Conservation (phyloP, 1,140 invertebrate genomes). For the Drosophila repleta region DNA sequence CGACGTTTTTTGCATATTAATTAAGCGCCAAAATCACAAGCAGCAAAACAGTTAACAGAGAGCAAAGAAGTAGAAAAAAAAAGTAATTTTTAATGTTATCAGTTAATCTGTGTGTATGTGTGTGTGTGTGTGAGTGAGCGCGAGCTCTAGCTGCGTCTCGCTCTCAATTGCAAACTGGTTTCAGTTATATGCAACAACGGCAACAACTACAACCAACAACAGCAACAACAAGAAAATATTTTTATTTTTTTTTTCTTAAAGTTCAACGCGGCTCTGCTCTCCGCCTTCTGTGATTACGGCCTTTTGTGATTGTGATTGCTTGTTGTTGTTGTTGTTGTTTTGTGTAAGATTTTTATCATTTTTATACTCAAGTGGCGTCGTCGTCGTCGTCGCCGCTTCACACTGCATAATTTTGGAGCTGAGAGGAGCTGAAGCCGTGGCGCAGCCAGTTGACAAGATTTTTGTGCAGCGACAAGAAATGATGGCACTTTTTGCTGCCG, state of each 20-base stretch:
- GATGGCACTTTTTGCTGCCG: slow-evolving; percentile 53
- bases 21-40: slow-evolving; percentile 76
- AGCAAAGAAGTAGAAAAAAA: slow-evolving; percentile 27
- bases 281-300: slow-evolving; percentile 44
- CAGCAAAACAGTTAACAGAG: slow-evolving; percentile 45
- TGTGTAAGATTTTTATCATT: slow-evolving; percentile 75
- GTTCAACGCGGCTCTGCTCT: slow-evolving; percentile 46
- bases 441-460: slow-evolving; percentile 70
- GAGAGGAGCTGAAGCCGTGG: slow-evolving; percentile 19
- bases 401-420: slow-evolving; percentile 74
- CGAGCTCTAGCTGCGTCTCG: slow-evolving; percentile 28
- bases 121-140: slow-evolving; percentile 18
- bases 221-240: slow-evolving; percentile 39
- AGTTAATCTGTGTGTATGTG: slow-evolving; percentile 64
- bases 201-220: slow-evolving; percentile 34
- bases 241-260: slow-evolving; percentile 30
- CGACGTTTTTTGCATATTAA: slow-evolving; percentile 82
- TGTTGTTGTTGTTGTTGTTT: slow-evolving; percentile 33
- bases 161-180: slow-evolving; percentile 71
- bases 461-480: slow-evolving; percentile 77
- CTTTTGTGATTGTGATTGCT: slow-evolving; percentile 32
- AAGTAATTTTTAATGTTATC: slow-evolving; percentile 77
- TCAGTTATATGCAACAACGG: slow-evolving; percentile 57
- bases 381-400: slow-evolving; percentile 54
- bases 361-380: slow-evolving; percentile 78